Conservation (phyloP, 2,113 vertebrate genomes). For the Accipiter cooperii region DNA sequence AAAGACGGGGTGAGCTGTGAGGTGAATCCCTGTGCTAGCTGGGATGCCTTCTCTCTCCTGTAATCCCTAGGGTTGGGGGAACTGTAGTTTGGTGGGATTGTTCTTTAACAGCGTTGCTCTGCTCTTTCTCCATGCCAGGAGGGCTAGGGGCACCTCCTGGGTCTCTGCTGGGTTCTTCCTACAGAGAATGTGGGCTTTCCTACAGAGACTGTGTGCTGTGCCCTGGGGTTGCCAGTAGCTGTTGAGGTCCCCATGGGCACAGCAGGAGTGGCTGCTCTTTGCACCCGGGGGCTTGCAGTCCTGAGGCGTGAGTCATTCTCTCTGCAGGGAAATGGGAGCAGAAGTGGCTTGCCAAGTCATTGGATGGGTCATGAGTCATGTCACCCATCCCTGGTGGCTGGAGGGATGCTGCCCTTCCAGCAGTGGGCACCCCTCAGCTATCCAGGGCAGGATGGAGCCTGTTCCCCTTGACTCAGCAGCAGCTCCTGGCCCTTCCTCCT, state of each 20-base stretch:
- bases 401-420: neutral
- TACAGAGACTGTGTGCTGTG: neutral
- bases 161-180: neutral
- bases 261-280: neutral
- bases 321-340: neutral
- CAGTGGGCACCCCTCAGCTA: neutral
- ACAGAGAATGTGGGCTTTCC: neutral
- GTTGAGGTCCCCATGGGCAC: neutral
- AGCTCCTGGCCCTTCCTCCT: neutral
- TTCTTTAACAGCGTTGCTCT: neutral
- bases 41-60: neutral
- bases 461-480: neutral
- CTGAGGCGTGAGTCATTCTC: neutral
- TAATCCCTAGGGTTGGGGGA: neutral
- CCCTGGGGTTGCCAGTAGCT: neutral
- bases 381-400: neutral
- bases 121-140: neutral
- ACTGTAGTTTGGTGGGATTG: neutral
- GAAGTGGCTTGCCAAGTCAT: neutral
- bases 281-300: fast-evolving
- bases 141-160: neutral
- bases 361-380: neutral
- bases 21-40: neutral
- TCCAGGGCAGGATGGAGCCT: neutral
- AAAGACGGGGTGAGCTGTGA: neutral